Base-by-base conservation (phyloP, 2,888 invertebrate species). In the Ornithoptera alexandrae region DNA sequence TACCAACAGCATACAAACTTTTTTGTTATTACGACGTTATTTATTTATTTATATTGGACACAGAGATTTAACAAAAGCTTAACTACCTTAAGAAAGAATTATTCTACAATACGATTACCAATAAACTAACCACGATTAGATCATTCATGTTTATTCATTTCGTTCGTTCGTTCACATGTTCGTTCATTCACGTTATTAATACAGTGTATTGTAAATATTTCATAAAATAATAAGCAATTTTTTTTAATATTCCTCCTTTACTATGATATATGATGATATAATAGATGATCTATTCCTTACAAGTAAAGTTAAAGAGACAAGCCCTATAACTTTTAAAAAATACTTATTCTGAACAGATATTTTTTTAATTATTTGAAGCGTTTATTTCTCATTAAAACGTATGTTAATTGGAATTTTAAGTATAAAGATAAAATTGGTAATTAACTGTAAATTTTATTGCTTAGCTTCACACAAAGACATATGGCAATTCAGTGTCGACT, bases 371-470 rank as follows among this genome's bases (percentile, higher is more conserved):
- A 30, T 60, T 66, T 61, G 20, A 60, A 53, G 22, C 57, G 22
- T 58, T 53, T 7, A 58, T 22, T 58, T n/a, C 15, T 58, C 57
- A 58, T 24, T 58, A 61, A 67, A 20, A 7, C 30, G 53, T 18
- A 53, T 18, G 22, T 36, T 67, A 36, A 61, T 67, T 63, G 50
- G 46, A 50, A 30, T 62, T 36, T 65, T 46, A 65, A 39, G 57
- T 57, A n/a, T 63, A 39, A 8, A 64, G 12, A 17, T 18, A 58
- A 68, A 60, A 68, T 24, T 39, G 6, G 17, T 63, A 68, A 59
- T 68, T 63, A 64, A 64, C 39, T 39, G 22, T 12, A 50, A 2
- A 56, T 56, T 53, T 64, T 68, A 60, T 18, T 53, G 53, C 60
- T 59, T 60, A 8, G 4, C 22, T 60, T 60, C 64, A 60, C 68